phyloP scores from a whole-genome alignment of 2,888 invertebrate genomes.

The Spodoptera littoralis region DNA sequence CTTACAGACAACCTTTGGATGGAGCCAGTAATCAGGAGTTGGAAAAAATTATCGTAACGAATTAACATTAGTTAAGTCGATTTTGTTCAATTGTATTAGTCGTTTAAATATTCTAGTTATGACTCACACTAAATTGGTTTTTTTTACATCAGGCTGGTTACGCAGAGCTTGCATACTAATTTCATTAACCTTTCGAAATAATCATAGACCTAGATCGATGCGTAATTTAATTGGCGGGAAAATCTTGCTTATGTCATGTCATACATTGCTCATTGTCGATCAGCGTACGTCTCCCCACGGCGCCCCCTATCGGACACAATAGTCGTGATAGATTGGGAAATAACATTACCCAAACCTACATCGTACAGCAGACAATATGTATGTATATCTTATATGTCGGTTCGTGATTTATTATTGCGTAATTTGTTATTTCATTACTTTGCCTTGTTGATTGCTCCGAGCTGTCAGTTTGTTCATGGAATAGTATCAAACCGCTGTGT shows the following conservation, averaged over 20 bases:
- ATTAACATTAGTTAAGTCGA: no score
- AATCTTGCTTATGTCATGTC: constrained; percentile 41
- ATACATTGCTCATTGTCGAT: constrained; percentile 43
- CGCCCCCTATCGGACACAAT: constrained; percentile 59
- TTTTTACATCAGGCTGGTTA: no score
- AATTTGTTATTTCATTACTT: constrained; percentile 52
- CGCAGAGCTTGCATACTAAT: no score
- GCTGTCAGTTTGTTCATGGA: background rate
- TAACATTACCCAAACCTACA: constrained; percentile 66
- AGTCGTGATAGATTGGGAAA: constrained; percentile 74
- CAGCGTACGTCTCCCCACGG: constrained; percentile 43
- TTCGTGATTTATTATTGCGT: constrained; percentile 48
- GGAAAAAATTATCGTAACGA: no score
- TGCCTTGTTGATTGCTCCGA: constrained; percentile 37
- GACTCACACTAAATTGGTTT: no score
- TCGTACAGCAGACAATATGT: constrained; percentile 23
- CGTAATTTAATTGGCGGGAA: constrained; percentile 19
- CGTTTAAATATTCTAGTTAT: no score
- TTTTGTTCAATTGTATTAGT: no score
- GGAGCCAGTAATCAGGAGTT: no score
- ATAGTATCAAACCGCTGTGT: no score
- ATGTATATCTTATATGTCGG: constrained; percentile 38
- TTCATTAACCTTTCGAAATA: background rate
- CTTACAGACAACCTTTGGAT: no score
- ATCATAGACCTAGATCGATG: background rate